Evolutionary conservation across 2,113 vertebrate species (phyloP), one percentile per base, ranked within the genome.

Genomic region (Catharus fuscescens): DNA sequence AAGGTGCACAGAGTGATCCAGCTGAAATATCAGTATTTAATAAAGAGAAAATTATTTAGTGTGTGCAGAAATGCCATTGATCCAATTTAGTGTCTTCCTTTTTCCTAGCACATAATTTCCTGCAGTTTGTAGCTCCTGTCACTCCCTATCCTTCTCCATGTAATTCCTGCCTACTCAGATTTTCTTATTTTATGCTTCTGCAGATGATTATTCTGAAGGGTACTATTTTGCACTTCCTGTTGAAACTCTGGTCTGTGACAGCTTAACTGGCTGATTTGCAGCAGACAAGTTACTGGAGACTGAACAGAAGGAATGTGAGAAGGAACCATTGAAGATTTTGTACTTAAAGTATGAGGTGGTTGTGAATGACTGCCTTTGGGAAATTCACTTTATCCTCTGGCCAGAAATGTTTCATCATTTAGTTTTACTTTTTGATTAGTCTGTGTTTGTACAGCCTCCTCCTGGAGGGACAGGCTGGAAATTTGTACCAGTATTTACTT

Each of bases 141-240:
- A 54, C 52, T 91, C 42, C 19, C 5, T 66, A 4, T 80, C 64
- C 73, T 66, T 89, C 47, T 70, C 72, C 1, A 1, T 42, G 62
- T 78, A 87, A 81, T 89, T 89, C 60, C 73, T 90, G 80, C 77
- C 88, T 78, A 24, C 52, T 78, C 54, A 34, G 50, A 70, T 93
- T 84, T 89, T 86, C 80, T 80, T 66, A 53, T 44, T 77, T 89
- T 65, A 5, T 93, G 52, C 73, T 74, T 62, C 60, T 66, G 11
- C 69, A 91, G 80, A 23, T 70, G 60, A 78, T 91, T 90, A 54
- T 90, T 93, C 64, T 84, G 90, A 87, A 91, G 73, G 77, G 42
- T 31, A 36, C 72, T 40, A 2, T 80, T 93, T 77, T 45, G 21
- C 25, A 32, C 19, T 87, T 91, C 90, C 69, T 59, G 36, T 36